Conservation (phyloP, 2,888 invertebrate species). For the Stomorhina lunata region DNA sequence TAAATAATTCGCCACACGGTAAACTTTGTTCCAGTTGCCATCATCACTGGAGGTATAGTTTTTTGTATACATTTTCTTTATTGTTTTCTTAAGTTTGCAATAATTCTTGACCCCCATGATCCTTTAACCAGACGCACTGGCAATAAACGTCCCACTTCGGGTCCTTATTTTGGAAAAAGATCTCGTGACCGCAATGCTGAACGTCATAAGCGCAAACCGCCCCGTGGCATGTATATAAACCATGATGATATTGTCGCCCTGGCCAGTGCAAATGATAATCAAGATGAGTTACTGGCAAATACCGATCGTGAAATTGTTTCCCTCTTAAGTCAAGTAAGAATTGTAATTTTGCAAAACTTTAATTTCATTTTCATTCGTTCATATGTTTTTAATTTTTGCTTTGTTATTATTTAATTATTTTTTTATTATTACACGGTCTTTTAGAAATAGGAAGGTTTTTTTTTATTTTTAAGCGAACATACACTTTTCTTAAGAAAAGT, state of each 20-base stretch:
- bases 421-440: no score
- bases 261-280: conserved; percentile 82
- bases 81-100: conserved; percentile 5
- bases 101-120: conserved; percentile 27
- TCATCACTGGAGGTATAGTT: conserved; percentile 89
- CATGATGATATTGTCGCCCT: conserved; percentile 97
- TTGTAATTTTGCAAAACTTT: conserved; percentile 64
- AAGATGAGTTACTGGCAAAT: conserved; percentile 91
- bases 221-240: conserved; percentile 98
- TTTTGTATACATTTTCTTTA: conserved; percentile 19
- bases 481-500: no score
- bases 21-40: conserved; percentile 91
- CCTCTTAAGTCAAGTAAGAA: conserved; percentile 96
- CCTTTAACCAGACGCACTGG: conserved; percentile 87
- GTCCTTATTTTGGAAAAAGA: conserved; percentile 81
- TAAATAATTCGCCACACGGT: conserved; percentile 88
- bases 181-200: conserved; percentile 78
- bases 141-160: conserved; percentile 88
- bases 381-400: conserved; percentile 23
- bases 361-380: conserved; percentile 45
- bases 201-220: conserved; percentile 91
- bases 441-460: no score
- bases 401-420: conserved; percentile 22
- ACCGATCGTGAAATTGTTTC: conserved; percentile 97
- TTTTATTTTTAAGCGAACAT: no score